Evolutionary conservation across 2,113 vertebrate genomes (phyloP), one percentile per base, ranked within the genome.

Genomic region (Sphaerodactylus townsendi): DNA sequence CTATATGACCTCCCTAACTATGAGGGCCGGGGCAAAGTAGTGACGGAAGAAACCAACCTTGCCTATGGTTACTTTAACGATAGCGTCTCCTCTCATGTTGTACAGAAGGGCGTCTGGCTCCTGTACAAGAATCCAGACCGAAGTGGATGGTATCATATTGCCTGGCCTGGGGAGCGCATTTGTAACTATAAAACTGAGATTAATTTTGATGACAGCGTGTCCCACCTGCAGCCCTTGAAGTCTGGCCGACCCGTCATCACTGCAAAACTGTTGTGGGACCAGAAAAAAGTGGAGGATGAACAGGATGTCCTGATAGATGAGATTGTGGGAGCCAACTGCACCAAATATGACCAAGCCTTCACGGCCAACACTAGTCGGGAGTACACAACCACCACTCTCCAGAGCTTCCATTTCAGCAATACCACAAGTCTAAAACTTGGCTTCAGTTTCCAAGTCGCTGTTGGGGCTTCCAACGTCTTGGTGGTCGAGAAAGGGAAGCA

Each of bases 401-500:
- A 95, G 86, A 93, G 92, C 83, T 94, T 94, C 87, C 90, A 77
- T 46, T 95, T 94, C 87, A 93, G 93, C 89, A 93, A 94, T 0
- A 48, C 82, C 86, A 93, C 91, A 37, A 91, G 81, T 62, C 85
- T 95, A 35, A 91, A 86, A 79, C 90, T 90, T 0, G 93, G 94
- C 46, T 89, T 94, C n/a, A 83, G 92, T 77, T 94, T 94, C 92
- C 91, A 91, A 0, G 77, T 94, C 79, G 73, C 85, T 0, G 84
- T 94, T 83, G 92, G 92, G 81, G 91, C 89, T 44, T 77, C 91
- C 70, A 93, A 91, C 8, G 23, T 92, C 64, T 94, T 95, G 64
- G 86, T 85, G 0, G 93, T 95, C 39, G 89, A 95, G 79, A 94
- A 94, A 33, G 93, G 93, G 15, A 90, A 6, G 62, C 91, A 90